Evolutionary conservation across 2,888 invertebrate species (phyloP), one percentile per base, ranked within the genome.

Genomic region (Meloe dianella): DNA sequence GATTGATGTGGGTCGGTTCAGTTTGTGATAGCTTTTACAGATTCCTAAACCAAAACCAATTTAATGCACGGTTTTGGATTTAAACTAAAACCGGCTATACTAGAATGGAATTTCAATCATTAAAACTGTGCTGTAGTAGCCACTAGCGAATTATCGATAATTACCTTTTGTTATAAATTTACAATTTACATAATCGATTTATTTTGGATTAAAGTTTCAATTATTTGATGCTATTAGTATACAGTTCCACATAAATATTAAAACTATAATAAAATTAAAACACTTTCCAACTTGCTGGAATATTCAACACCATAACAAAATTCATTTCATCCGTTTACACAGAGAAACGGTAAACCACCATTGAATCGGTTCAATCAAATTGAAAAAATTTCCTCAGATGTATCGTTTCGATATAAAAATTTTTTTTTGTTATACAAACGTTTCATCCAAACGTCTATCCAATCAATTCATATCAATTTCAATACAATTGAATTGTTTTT

Each of bases 11-110:
- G 71, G 71, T 69, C 67, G 67, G 69, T 65, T 65, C 61, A 47
- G 60, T 60, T 67, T 68, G 63, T 71, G 67, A 71, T 71, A 69
- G 71, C 67, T 71, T 71, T 69, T 67, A 64, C 71, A 71, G 69
- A 69, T 71, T 71, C 68, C 69, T 68, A 47, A 66, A 66, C 69
- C 68, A 64, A 67, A 69, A 69, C 67, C 68, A 61, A n/a, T 67
- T 68, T 63, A 68, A 68, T 65, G 60, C 54, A 60, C 56, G 65
- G 65, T 60, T 38, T 60, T 56, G 57, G 38, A 57, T 60, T 54
- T 51, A 22, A 24, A 51, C 24, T 51, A 24, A 51, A 51, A 22
- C 51, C 22, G n/a, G 1, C 8, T 10, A n/a, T 7, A 20, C 9
- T 20, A 20, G 20, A 47, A 12, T 47, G 20, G 47, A 20, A 51